Evolutionary conservation across 1,140 invertebrate genomes (phyloP).

Genomic region (Aphis craccivora): DNA sequence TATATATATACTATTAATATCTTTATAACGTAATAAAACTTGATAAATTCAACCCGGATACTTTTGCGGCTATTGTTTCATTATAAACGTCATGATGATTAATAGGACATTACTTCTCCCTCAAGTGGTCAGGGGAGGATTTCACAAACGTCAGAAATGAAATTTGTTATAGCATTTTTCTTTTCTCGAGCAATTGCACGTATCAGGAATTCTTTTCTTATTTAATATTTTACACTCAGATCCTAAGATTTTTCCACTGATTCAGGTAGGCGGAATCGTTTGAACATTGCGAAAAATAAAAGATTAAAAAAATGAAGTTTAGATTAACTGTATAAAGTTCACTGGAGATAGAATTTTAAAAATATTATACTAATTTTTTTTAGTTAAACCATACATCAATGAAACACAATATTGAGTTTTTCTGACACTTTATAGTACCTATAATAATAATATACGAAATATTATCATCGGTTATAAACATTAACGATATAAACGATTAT

Average conservation of each 20-base stretch:
- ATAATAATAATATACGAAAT: not conserved
- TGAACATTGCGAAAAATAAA: not conserved
- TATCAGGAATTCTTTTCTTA: not conserved
- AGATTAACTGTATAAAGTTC: not conserved
- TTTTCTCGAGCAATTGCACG: not conserved
- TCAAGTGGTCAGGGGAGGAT: slow-evolving; percentile 38
- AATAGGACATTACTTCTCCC: slow-evolving; percentile 36
- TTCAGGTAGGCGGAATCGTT: not conserved
- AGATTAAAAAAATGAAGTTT: not conserved
- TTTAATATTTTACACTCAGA: slow-evolving; percentile 4
- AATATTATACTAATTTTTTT: not conserved
- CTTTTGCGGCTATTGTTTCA: slow-evolving; percentile 55
- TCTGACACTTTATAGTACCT: too few relatives aligned
- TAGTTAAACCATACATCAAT: not conserved
- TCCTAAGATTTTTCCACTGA: not conserved
- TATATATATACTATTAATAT: slow-evolving; percentile 24
- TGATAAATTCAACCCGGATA: slow-evolving; percentile 50
- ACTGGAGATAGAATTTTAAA: not conserved
- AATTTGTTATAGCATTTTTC: slow-evolving; percentile 46
- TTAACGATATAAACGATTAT: too few relatives aligned
- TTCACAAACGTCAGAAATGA: slow-evolving; percentile 49
- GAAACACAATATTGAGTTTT: not conserved
- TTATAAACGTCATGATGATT: slow-evolving; percentile 56
- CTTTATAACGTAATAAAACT: slow-evolving; percentile 54
- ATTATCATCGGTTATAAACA: not conserved